Base-by-base conservation (phyloP, 2,113 vertebrate species). In the Microcebus tavaratra region DNA sequence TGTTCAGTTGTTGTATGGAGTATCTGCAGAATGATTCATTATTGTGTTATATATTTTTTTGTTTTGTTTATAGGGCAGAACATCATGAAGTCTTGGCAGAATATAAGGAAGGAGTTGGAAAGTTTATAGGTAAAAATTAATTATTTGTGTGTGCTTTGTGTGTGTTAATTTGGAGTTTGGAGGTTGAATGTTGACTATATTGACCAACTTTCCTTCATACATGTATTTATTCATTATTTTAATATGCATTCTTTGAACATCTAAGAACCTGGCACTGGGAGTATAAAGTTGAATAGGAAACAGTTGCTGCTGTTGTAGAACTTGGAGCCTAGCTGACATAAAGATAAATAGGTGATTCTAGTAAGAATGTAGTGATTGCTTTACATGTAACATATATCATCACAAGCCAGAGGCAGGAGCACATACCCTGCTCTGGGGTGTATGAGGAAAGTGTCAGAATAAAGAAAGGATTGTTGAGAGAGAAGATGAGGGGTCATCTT, bases 21-120 rank as follows among this genome's bases (percentile, higher is more conserved):
- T 65, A 25, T 34, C 80, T 88, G 34, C 21, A 75, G 48, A 89
- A 82, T 70, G 73, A 70, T 63, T 72, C 63, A 18, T 95, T 94
- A 61, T 93, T 80, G 36, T 95, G 36, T 42, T 34, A 65, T 23
- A 1, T 79, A 27, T 89, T 73, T 96, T 92, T 97, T 87, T 98
- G 0, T 98, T 98, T 97, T 98, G 80, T 23, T 92, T 97, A 78
- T 93, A 99, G 99, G 94, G 99, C 99, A 97, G 99, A 99, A 93
- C 99, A 99, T 95, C 99, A 99, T 65, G 99, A 99, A 0, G 99
- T 99, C n/a, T 97, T 99, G 98, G 99, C 99, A 97, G 99, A 99
- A 72, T 99, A 99, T 97, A 99, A 99, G 96, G 98, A 99, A 97
- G 99, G 99, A 98, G 98, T 99, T 98, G 98, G 98, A 65, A 99